phyloP scores from a whole-genome alignment of 2,888 invertebrate species.

The Oegoconia quadripuncta region DNA sequence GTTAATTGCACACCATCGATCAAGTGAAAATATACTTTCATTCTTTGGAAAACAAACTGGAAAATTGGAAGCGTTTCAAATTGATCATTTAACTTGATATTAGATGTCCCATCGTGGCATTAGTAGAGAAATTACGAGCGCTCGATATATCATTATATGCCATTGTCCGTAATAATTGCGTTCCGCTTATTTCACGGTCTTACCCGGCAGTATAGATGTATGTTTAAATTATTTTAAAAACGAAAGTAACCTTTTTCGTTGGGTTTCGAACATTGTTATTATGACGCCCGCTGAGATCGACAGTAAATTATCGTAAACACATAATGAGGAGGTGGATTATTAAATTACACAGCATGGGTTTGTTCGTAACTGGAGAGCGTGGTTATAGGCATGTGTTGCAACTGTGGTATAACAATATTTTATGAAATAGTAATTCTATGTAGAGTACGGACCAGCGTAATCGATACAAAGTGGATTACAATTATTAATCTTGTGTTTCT shows the following conservation, averaged over 20 bases:
- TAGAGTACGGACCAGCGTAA: too few species aligned
- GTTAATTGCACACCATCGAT: slow-evolving; percentile 26
- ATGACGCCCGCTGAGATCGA: slow-evolving; percentile 4
- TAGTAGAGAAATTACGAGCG: slow-evolving; percentile 16
- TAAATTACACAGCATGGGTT: slow-evolving; percentile 6
- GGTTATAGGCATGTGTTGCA: background rate
- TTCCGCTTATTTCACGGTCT: slow-evolving; percentile 14
- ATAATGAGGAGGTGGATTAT: slow-evolving; percentile 6
- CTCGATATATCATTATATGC: slow-evolving; percentile 16
- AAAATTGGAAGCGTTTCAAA: slow-evolving; percentile 52
- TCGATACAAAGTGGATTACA: too few species aligned
- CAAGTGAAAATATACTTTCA: slow-evolving; percentile 58
- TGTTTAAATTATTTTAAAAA: slow-evolving; percentile 12
- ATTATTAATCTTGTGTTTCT: too few species aligned
- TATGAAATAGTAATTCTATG: too few species aligned
- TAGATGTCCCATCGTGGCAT: slow-evolving; percentile 27
- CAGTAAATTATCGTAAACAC: slow-evolving; percentile 10
- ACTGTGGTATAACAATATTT: too few species aligned
- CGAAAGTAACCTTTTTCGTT: slow-evolving; percentile 15
- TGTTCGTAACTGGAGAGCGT: background rate
- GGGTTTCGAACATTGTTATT: slow-evolving; percentile 8
- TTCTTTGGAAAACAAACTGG: slow-evolving; percentile 48
- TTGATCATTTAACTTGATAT: slow-evolving; percentile 29
- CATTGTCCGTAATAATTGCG: slow-evolving; percentile 19
- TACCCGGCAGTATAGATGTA: slow-evolving; percentile 1